phyloP scores from a whole-genome alignment of 2,888 invertebrate genomes.

The Caenorhabditis uteleia region DNA sequence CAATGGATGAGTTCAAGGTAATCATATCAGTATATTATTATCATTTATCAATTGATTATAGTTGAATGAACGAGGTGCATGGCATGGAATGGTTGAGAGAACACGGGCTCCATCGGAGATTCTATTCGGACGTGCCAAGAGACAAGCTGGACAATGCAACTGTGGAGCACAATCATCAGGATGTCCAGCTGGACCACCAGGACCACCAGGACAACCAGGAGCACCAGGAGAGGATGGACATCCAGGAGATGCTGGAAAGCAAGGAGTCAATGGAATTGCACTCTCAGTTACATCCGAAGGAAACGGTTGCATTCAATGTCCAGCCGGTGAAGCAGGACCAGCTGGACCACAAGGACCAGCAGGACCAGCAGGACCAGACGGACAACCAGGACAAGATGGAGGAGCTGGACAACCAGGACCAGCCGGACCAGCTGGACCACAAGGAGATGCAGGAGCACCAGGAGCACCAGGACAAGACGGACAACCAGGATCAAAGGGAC shows the following conservation, averaged over 20 bases:
- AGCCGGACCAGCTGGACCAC: conserved; percentile 44
- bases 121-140: conserved; percentile 22
- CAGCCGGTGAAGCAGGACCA: conserved; percentile 38
- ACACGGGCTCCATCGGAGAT: conserved; percentile 1
- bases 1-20: conserved; percentile 45
- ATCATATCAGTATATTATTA: too few relatives aligned
- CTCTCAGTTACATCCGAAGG: conserved; percentile 42
- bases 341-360: conserved; percentile 31
- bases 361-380: conserved; percentile 45
- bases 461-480: conserved; percentile 40
- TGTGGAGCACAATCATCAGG: conserved; percentile 26
- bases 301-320: conserved; percentile 30
- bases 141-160: conserved; percentile 36
- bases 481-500: conserved; percentile 31
- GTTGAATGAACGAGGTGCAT: conserved; percentile 11
- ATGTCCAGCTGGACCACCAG: conserved; percentile 48
- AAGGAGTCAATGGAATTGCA: conserved; percentile 42
- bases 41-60: too few relatives aligned
- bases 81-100: conserved; percentile 14
- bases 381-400: conserved; percentile 41
- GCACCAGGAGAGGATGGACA: conserved; percentile 34
- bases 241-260: conserved; percentile 46
- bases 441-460: conserved; percentile 44
- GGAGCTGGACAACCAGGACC: conserved; percentile 33
- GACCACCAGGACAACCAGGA: conserved; percentile 42